Base-by-base conservation (phyloP, 2,113 vertebrate genomes). In the Choloepus hoffmanni region DNA sequence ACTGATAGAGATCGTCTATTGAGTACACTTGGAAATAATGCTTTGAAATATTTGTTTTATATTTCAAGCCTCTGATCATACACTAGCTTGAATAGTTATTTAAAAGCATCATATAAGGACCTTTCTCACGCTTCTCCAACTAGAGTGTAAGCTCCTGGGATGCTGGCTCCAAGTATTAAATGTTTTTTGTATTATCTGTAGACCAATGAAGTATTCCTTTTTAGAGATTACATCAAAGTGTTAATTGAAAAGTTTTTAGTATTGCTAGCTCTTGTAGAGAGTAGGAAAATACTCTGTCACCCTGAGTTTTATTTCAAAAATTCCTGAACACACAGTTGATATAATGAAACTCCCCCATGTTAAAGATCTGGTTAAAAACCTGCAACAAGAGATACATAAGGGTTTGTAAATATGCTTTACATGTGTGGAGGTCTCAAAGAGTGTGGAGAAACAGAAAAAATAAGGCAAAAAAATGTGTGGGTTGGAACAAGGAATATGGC, bases 221-320 rank as follows among this genome's bases (percentile, higher is more conserved):
- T 2, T 40, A 76, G 53, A 2, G 3, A 91, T n/a, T 89, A 9
- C 1, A 53, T 74, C 18, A 68, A 78, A 70, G 4, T 12, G 73
- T 12, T 36, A 50, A 68, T n/a, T 95, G 28, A 50, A 72, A 78
- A 77, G 9, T 84, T 92, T 84, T 23, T 2, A 94, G 68, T 40
- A 60, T 48, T 72, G 15, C 28, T 30, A 60, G 21, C 2, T 13
- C 50, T 82, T 19, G 9, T 79, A 85, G 48, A 90, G 1, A 90
- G 15, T n/a, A 84, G 48, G 2, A 84, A 83, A 85, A 91, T 78
- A 33, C 14, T 95, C 60, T 87, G 24, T 0, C 4, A 28, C 14
- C 30, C 16, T 26, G 21, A 82, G 9, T 68, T 76, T 82, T 91
- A 90, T 40, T 28, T 82, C 50, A 87, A 36, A 76, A 50, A 53